Evolutionary conservation across 2,797 vertebrate genomes (phyloP), one percentile per base, ranked within the genome.

Genomic region (Anisognathus igniventris): DNA sequence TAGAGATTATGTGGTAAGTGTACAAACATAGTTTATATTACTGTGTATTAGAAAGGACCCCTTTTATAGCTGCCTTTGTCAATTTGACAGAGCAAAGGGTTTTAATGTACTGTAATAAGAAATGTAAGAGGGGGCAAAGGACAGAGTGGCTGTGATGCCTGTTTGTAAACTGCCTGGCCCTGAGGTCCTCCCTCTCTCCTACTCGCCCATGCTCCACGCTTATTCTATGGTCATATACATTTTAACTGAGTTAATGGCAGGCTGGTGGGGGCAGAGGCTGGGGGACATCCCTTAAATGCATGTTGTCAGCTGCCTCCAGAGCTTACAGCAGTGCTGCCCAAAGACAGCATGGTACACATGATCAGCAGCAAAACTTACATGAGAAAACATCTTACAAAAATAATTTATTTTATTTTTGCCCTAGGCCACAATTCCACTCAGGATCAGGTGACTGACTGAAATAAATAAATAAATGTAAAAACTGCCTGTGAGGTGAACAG

Each of bases 1-100:
- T 96, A 97, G 97, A 95, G 97, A 97, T 96, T 97, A 96, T 96
- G 96, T 92, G 88, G 91, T 96, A 97, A 96, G 95, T 94, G 84
- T 93, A 96, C 97, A 96, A 96, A 96, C 92, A 95, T 71, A 96
- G 96, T 93, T 92, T 94, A 88, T 94, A 93, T 89, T 96, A 93
- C 94, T 94, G 84, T 79, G 42, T 96, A 88, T 92, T 94, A 95
- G 95, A 94, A 96, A 95, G 86, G 85, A 95, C 86, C 89, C 80
- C 90, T 96, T 97, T 97, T 91, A 94, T 96, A 96, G 94, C 95
- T 87, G 92, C 92, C 95, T 96, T 96, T 96, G 96, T 97, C 96
- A 94, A 87, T 71, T 72, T 95, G 92, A 95, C 61, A 89, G 96
- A 97, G 96, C 94, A 96, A 95, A 97, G 94, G 96, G 92, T 86